These are phyloP conservation scores for Euzetes globulus DNA, from an alignment of 2,888 invertebrate genomes.

Conservation along the genomic window DNA sequence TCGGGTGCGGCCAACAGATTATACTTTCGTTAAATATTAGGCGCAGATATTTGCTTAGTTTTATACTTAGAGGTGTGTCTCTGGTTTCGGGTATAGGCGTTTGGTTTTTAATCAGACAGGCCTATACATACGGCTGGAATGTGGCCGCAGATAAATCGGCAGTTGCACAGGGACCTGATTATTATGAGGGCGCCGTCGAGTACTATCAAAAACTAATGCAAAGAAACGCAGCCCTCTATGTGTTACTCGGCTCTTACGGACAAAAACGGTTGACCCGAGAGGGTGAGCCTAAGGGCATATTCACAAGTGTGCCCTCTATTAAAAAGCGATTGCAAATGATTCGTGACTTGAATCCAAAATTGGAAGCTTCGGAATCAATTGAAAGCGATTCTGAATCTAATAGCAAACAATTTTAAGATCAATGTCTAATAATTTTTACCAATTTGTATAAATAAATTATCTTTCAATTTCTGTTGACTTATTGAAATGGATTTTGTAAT, in stretches of 20 bases:
- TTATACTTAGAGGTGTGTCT: neutral
- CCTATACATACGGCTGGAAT: conserved; percentile 52
- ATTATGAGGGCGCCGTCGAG: conserved; percentile 63
- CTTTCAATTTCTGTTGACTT: no score
- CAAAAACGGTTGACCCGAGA: conserved; percentile 45
- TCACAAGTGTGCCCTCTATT: neutral
- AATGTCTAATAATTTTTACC: no score
- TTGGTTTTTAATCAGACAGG: neutral
- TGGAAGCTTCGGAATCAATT: neutral
- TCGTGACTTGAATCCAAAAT: neutral
- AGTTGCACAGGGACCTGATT: conserved; percentile 56
- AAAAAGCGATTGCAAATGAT: neutral
- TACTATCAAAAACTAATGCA: conserved; percentile 65
- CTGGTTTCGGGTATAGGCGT: neutral
- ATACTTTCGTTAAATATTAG: neutral
- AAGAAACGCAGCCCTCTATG: conserved; percentile 61
- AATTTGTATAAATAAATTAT: no score
- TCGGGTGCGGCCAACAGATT: neutral
- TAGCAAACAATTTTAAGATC: no score
- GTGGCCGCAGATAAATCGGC: conserved; percentile 57
- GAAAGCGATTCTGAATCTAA: neutral
- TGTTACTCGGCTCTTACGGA: conserved; percentile 56
- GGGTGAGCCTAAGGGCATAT: neutral
- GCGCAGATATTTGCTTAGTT: neutral
- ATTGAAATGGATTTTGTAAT: no score